Base-by-base conservation (phyloP, 2,888 invertebrate genomes). In the Neoascia interrupta region DNA sequence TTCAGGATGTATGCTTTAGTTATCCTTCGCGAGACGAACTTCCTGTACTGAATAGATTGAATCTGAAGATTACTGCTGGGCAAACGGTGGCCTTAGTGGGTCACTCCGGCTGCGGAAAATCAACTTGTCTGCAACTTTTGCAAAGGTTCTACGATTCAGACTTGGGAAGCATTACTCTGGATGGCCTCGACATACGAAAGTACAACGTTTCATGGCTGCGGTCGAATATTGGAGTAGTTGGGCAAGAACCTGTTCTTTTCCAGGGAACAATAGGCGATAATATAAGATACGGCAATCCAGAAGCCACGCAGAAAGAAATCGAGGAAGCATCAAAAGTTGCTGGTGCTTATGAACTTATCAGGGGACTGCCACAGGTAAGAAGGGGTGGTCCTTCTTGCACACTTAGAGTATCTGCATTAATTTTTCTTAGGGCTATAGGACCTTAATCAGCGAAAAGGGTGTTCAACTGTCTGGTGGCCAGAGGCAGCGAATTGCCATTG, bases 171-270 rank as follows among this genome's bases (percentile, higher is more conserved):
- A 91, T 94, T 1, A 81, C 86, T 1, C 87, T 93, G 2, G 92
- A 93, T 19, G 91, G 90, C 0, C 85, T 90, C 37, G 92, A 95
- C 84, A 88, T 95, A 28, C 89, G 91, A 18, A 90, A 91, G 60
- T 86, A 95, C 72, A 95, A 95, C 86, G 91, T 95, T 2, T 89
- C 91, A 4, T 94, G 94, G 91, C 87, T 94, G 23, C 90, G 96
- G 51, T 90, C 91, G 26, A 93, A 95, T 84, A 93, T 96, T 63
- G 96, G 95, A 0, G 92, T 96, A 3, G 96, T 97, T 1, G 94
- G 95, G 0, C 96, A 97, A 86, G 96, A 97, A 82, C 96, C 96
- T 0, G 93, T 94, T 8, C 90, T 97, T 2, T 97, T 97, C 86
- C 94, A 94, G 83, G 93, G 94, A 5, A 92, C 92, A 16, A 95